These are phyloP conservation scores for Alfaro cultratus DNA, from an alignment of 2,797 vertebrate genomes.

Conservation along the genomic window DNA sequence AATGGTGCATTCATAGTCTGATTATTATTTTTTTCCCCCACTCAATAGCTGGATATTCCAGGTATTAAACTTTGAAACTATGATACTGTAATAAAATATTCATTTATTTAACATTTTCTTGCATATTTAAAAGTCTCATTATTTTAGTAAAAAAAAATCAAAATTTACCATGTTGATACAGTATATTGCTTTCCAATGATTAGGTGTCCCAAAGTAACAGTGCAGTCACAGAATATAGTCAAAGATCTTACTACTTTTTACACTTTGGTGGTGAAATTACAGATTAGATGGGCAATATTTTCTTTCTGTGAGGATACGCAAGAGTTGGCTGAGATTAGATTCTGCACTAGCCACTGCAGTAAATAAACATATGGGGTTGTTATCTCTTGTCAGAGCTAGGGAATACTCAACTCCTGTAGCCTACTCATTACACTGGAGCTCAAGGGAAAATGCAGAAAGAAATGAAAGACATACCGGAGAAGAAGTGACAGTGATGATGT, in stretches of 20 bases:
- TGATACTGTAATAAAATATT: background rate
- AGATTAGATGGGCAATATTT: constrained; percentile 44
- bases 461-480: constrained; percentile 11
- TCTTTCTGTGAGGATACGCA: constrained; percentile 43
- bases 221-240: constrained; percentile 23
- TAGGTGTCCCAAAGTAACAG: constrained; percentile 27
- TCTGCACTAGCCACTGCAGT: constrained; percentile 55
- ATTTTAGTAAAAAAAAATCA: constrained; percentile 38
- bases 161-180: constrained; percentile 45
- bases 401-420: constrained; percentile 51
- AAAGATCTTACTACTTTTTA: constrained; percentile 18
- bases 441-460: constrained; percentile 47
- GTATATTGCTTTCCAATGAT: constrained; percentile 41
- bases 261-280: constrained; percentile 38
- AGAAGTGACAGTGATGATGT: constrained; percentile 37
- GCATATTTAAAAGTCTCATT: constrained; percentile 20
- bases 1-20: background rate
- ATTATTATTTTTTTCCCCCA: background rate
- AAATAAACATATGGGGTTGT: constrained; percentile 73
- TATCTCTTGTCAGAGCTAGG: constrained; percentile 59
- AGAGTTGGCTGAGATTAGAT: constrained; percentile 42
- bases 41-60: background rate
- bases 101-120: background rate
- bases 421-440: constrained; percentile 68
- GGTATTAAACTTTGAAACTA: background rate